Base-by-base conservation (phyloP, 2,888 invertebrate genomes). In the Acleris sparsana region DNA sequence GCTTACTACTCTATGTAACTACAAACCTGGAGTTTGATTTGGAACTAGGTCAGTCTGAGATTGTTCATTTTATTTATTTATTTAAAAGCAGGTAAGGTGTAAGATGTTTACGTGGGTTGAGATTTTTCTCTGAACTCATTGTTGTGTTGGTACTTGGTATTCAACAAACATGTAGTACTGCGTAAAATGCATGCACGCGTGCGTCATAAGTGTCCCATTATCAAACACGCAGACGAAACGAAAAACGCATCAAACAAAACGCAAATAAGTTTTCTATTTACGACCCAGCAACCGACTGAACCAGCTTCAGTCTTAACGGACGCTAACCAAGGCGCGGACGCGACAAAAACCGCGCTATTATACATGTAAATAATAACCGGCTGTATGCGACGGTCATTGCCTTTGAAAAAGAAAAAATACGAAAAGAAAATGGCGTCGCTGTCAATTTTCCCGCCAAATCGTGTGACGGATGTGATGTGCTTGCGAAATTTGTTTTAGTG, bases 221-320 rank as follows among this genome's bases (percentile, higher is more conserved):
- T 7, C 7, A 46, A 46, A 17, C 5, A 1, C 5, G 17, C 46
- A 17, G 46, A 57, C 65, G 73, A 75, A 80, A 74, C 75, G 74
- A 78, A 78, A 77, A 78, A 74, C 72, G 70, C 71, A 75, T 69
- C 53, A 63, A 69, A 76, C 73, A 72, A 68, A 72, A 71, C 79
- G 76, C 72, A 77, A 83, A 84, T 56, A 67, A 77, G 73, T 74
- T 78, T 79, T 86, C 88, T 87, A 87, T 87, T 87, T 86, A 79
- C 78, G 76, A 79, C 72, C 64, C 74, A 64, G 86, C 80, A 86
- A 85, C 74, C 68, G 72, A 55, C 43, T 39, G 46, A 20, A 57
- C 67, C 64, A 60, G 76, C 77, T 81, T 81, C 83, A 65, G 69
- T 69, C 51, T 51, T 75, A 67, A 68, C 72, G 70, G 73, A 71